Base-by-base conservation (phyloP, 1,140 invertebrate species). In the Calosoma granatense region DNA sequence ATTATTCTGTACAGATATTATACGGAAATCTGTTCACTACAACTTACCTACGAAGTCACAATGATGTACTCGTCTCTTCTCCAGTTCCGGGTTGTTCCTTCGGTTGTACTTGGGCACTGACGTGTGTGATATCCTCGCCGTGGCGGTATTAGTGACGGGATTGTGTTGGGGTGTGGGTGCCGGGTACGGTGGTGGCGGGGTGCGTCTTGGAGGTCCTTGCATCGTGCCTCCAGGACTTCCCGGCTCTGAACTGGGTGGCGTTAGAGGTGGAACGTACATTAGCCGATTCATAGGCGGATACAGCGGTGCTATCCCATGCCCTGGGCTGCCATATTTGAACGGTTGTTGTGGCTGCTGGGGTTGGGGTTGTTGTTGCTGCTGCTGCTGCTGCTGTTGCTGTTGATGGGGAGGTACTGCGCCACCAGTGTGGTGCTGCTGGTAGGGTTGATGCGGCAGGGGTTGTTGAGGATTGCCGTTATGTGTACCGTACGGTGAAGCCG, bases 61-160 rank as follows among this genome's bases (percentile, higher is more conserved):
- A 72, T 92, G 92, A 72, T 97, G 94, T 61, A 96, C 92, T 67
- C 94, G 74, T 62, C 94, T 78, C 72, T 95, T 96, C 72, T 97
- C 94, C 59, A 97, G 73, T 71, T 97, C 94, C 0, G 94, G 94
- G 74, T 97, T 97, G 72, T 97, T 97, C 64, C 93, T 81, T 60
- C 94, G 79, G 75, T 97, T 96, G 76, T 94, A 95, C 67, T 85
- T 86, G 41, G 62, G 69, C 17, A 65, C 66, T 14, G 64, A 64
- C n/a, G 63, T 65, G 23, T 69, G n/a, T 30, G 30, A 39, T 12
- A 22, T 22, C 14, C 15, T 53, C 36, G 57, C 17, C 20, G 64
- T 60, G 61, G 70, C 61, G 65, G 66, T 57, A n/a, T 65, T 56
- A 55, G 69, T 67, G 63, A 72, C 72, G 6, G 67, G 66, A 57